phyloP scores from a whole-genome alignment of 2,888 invertebrate genomes.

The Phymatocera aterrima region DNA sequence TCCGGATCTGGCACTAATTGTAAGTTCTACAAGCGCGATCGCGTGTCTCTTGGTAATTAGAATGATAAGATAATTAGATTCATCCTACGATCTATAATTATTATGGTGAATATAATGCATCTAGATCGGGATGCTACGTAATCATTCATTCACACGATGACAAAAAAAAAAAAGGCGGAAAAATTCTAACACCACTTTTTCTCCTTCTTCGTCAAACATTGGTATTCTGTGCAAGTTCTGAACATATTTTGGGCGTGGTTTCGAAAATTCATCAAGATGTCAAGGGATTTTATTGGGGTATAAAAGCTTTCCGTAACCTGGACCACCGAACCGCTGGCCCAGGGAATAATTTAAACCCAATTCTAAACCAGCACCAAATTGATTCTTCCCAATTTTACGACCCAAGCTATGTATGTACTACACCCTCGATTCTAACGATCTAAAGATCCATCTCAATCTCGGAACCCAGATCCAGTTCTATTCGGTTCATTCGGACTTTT shows the following conservation, averaged over 20 bases:
- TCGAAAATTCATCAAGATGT: conserved; percentile 14
- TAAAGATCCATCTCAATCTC: conserved; percentile 22
- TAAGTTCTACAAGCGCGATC: too few species aligned
- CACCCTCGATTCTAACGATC: conserved; percentile 10
- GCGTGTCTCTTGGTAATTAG: neutral
- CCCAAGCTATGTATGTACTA: neutral
- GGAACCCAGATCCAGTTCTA: neutral
- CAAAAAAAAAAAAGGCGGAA: too few species aligned
- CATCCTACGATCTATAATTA: neutral
- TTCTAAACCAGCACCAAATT: conserved; percentile 8
- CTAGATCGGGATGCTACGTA: neutral
- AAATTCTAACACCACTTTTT: neutral
- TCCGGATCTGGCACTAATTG: too few species aligned
- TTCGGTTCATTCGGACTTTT: neutral
- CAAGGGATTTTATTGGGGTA: neutral
- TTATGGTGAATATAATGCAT: neutral
- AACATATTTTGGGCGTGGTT: too few species aligned
- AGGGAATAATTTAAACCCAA: neutral
- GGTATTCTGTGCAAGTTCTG: neutral
- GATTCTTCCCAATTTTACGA: conserved; percentile 29
- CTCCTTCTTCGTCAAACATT: neutral
- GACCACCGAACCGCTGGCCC: neutral
- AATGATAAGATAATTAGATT: neutral
- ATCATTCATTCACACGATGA: too few species aligned
- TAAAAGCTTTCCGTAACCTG: neutral